Evolutionary conservation across 2,113 vertebrate genomes (phyloP).

Genomic region (Ciconia stormi): DNA sequence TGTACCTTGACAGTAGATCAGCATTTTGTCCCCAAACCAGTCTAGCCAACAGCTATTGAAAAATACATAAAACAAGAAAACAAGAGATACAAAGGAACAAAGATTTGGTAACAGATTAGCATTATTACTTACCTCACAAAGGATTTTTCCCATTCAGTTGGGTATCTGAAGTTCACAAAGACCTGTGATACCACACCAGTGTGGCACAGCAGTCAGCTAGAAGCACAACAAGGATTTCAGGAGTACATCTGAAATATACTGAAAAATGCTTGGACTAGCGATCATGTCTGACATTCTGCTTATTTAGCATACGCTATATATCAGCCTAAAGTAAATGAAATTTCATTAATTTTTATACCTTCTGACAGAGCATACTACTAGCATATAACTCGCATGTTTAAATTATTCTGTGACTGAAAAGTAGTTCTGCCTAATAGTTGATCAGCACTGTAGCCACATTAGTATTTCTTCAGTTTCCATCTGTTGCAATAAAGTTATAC

Average conservation of each 20-base stretch:
- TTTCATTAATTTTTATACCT: not conserved
- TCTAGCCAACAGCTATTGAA: not conserved
- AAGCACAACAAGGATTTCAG: not conserved
- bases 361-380: not conserved
- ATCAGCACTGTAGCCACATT: not conserved
- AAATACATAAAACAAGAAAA: not conserved
- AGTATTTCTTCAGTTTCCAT: not conserved
- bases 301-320: not conserved
- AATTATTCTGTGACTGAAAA: not conserved
- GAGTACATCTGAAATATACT: not conserved
- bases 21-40: not conserved
- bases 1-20: not conserved
- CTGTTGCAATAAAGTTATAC: not conserved
- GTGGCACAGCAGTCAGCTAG: not conserved
- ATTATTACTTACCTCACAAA: not conserved
- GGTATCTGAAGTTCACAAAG: not conserved
- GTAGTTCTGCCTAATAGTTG: not conserved
- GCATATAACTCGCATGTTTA: not conserved
- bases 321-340: not conserved
- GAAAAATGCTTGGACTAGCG: not conserved
- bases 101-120: not conserved
- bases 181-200: not conserved
- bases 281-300: not conserved
- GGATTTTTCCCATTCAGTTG: not conserved
- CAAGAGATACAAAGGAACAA: not conserved